Percentiles rank a stretch among this genome's conserved stretches.
Conservation (phyloP, 2,113 vertebrate species). For the Neolamprologus sp. region DNA sequence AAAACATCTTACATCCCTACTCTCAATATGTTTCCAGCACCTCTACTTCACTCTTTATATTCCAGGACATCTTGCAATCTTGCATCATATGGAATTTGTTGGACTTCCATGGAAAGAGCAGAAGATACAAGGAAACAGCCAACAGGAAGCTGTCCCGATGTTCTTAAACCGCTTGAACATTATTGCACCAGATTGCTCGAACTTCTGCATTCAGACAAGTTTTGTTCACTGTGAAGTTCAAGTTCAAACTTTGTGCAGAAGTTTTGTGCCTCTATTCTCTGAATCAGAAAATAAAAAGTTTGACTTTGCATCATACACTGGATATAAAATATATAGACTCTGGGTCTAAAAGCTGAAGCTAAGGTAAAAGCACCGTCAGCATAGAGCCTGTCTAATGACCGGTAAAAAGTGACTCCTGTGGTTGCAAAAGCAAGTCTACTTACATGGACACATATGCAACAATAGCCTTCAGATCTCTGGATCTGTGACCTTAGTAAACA, state of each 20-base stretch:
- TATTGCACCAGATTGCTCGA: accelerated
- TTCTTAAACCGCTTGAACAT: accelerated
- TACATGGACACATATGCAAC: neutral
- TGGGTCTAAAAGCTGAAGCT: neutral
- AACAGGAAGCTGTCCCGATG: neutral
- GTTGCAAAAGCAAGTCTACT: neutral
- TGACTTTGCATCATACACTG: neutral
- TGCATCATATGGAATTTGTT: neutral
- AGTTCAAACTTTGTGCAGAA: neutral
- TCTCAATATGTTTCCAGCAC: neutral
- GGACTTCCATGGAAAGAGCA: neutral
- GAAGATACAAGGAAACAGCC: neutral
- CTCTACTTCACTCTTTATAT: neutral
- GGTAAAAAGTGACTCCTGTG: neutral
- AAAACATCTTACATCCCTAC: neutral
- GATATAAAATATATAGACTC: neutral
- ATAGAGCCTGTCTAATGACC: too few relatives aligned
- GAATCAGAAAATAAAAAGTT: neutral
- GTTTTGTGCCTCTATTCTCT: neutral
- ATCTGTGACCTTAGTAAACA: neutral
- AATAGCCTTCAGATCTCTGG: neutral
- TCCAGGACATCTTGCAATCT: neutral
- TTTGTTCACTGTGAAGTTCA: neutral
- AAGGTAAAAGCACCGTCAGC: neutral
- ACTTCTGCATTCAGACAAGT: neutral